These are phyloP conservation scores for Cantharis rustica DNA, from an alignment of 2,888 invertebrate genomes.

Conservation along the genomic window DNA sequence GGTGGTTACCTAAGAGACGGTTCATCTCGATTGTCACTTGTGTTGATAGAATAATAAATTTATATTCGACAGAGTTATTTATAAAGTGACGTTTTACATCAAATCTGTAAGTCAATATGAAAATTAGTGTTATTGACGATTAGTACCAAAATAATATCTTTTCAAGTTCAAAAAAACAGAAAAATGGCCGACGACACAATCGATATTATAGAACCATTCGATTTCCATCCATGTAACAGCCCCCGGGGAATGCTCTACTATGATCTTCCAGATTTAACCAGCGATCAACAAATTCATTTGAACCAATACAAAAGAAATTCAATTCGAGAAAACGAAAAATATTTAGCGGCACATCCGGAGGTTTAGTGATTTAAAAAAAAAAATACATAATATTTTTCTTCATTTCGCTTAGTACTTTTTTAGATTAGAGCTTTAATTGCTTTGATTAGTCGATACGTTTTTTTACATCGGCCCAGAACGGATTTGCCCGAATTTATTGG, in stretches of 20 bases:
- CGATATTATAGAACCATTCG: slow-evolving; percentile 35
- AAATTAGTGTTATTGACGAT: neutral
- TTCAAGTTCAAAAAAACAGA: neutral
- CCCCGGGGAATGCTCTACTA: slow-evolving; percentile 48
- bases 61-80: neutral
- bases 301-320: slow-evolving; percentile 44
- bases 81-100: neutral
- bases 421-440: slow-evolving; percentile 46
- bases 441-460: slow-evolving; percentile 39
- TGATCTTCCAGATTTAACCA: slow-evolving; percentile 42
- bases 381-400: slow-evolving; percentile 13
- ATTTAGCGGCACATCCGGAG: slow-evolving; percentile 49
- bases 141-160: neutral
- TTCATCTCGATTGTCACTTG: neutral
- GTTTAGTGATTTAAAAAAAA: slow-evolving; percentile 31
- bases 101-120: neutral
- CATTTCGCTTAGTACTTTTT: neutral
- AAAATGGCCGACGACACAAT: slow-evolving; percentile 45
- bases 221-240: slow-evolving; percentile 45
- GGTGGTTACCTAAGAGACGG: neutral
- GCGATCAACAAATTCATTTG: slow-evolving; percentile 42
- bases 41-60: neutral
- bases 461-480: slow-evolving; percentile 40
- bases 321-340: slow-evolving; percentile 46
- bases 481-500: slow-evolving; percentile 41